Base-by-base conservation (phyloP, 2,888 invertebrate genomes). In the Anarsia innoxiella region DNA sequence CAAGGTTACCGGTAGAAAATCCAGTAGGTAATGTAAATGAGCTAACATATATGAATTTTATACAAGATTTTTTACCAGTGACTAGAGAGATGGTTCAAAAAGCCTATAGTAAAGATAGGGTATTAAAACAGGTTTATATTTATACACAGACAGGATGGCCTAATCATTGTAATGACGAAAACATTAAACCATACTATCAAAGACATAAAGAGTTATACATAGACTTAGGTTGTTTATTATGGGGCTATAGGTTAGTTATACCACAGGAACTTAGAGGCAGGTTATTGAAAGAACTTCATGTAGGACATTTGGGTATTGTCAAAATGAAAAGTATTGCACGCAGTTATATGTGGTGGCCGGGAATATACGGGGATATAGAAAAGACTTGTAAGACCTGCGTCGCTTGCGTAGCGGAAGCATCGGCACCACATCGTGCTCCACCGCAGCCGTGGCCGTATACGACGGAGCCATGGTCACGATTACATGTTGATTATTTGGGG, bases 341-440 rank as follows among this genome's bases (percentile, higher is more conserved):
- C 0, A 45, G 46, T 26, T 43, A 43, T 13, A 43, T 50, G 5
- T 50, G 49, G 50, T 49, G 51, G 49, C 45, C 50, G 1, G 34
- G 36, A 1, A 42, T 50, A 1, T 36, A 49, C 27, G 36, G 12
- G 8, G 44, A 42, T 13, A 33, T 51, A 1, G 49, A 51, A 12
- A 2, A 10, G 0, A 2, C 14, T 16, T 39, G 42, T 11, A 9
- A 23, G 11, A 15, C 34, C 9, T 52, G 51, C 28, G 33, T 1
- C 2, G 31, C 39, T 8, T 49, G 51, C 15, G 32, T 23, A 4
- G 36, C 19, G 9, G 44, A 41, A 15, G 26, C 27, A 2, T 12
- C 8, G 0, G 41, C 37, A 1, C 48, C 45, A 3, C 38, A 46
- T 2, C 36, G 37, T 1, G 49, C 40, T 1, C 38, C 42, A 2